Percentiles rank a stretch among this genome's conserved stretches.
Evolutionary conservation across 2,888 invertebrate species (phyloP).

Genomic region (Eretmocerus hayati): DNA sequence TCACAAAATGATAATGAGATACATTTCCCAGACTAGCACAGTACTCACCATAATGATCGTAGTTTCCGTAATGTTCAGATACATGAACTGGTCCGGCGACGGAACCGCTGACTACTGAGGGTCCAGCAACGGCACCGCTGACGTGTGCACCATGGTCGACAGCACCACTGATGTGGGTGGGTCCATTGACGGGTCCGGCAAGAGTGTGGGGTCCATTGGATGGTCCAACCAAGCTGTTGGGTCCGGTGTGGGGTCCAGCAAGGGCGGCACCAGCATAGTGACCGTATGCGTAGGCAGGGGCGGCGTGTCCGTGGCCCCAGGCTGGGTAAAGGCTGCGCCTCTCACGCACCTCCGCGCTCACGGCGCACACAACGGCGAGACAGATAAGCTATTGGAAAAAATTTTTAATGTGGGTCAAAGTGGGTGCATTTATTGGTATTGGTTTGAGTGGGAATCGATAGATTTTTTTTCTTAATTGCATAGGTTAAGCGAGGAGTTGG

Average conservation of each 20-base stretch:
- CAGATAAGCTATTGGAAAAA: slow-evolving; percentile 40
- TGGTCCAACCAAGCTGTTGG: slow-evolving; percentile 36
- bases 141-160: slow-evolving; percentile 40
- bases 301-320: slow-evolving; percentile 31
- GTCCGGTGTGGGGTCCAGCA: slow-evolving; percentile 37
- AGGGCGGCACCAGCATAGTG: slow-evolving; percentile 32
- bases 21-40: too few species aligned
- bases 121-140: slow-evolving; percentile 43
- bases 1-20: too few species aligned
- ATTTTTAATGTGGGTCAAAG: too few species aligned
- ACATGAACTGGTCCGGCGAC: slow-evolving; percentile 34
- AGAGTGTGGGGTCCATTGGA: slow-evolving; percentile 35
- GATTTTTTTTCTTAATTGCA: too few species aligned
- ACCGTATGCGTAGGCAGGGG: slow-evolving; percentile 38
- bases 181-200: slow-evolving; percentile 39
- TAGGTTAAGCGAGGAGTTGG: too few species aligned
- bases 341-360: slow-evolving; percentile 25
- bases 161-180: slow-evolving; percentile 38
- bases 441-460: too few species aligned
- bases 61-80: slow-evolving; percentile 30
- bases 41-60: slow-evolving; percentile 28
- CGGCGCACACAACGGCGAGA: slow-evolving; percentile 32
- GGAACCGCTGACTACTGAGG: slow-evolving; percentile 38
- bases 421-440: too few species aligned
- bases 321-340: slow-evolving; percentile 31